Evolutionary conservation across 2,888 invertebrate genomes (phyloP), one percentile per base, ranked within the genome.

Genomic region (Baronia brevicornis): DNA sequence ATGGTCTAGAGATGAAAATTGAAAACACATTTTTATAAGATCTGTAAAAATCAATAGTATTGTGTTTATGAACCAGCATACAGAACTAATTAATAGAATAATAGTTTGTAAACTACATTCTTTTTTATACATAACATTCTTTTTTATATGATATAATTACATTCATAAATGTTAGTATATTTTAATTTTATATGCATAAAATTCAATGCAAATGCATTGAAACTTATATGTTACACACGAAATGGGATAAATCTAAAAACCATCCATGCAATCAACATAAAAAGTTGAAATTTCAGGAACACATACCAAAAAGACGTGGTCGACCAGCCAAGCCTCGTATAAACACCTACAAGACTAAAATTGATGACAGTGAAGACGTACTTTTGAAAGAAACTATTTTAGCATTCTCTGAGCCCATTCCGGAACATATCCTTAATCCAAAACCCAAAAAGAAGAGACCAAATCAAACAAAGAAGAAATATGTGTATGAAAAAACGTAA

Each of bases 321-420:
- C 59, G 84, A 1, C 82, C 84, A 0, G 70, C 78, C 13, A 84
- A 82, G 42, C 7, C 24, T 0, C 33, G 31, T 0, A 30, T 14
- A 6, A 36, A 31, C 38, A 47, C 52, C 11, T 43, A 43, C 3
- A 50, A 51, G 9, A 28, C 48, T 0, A 63, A 65, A 18, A 36
- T 41, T 0, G 52, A 59, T 0, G 71, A 70, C 0, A 62, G 60
- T 0, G 82, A 84, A 29, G 84, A 84, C 28, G 65, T 85, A 19
- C 60, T 85, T 1, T 60, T 84, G 1, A 78, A 84, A 44, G 85
- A 85, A 44, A 84, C 85, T 0, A 82, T 85, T 31, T 46, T 84
- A 61, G 85, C 84, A 0, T 77, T 70, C 58, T 78, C 84, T 0
- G 84, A 84, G 44, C 84, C 85, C 1, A 79, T 85, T 0, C 78